Conservation (phyloP, 2,888 invertebrate genomes). For the Cerastoderma edule region DNA sequence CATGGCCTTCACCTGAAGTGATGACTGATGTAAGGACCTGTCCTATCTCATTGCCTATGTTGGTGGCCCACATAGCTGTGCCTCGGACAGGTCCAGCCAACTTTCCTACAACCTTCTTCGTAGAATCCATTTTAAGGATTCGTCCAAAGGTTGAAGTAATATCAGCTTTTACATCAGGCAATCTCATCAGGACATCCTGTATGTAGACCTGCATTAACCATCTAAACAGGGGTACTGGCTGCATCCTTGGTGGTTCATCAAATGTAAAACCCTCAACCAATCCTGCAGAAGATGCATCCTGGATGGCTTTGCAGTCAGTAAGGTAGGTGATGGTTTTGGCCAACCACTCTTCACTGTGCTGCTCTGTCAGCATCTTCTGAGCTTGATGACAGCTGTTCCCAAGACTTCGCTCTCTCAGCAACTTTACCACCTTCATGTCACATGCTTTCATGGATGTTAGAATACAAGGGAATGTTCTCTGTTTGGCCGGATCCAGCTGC, state of each 20-base stretch:
- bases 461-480: too few species aligned
- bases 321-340: conserved; percentile 37
- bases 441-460: too few species aligned
- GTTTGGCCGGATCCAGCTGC: too few species aligned
- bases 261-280: conserved; percentile 3
- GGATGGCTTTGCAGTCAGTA: conserved; percentile 41
- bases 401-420: conserved; percentile 53
- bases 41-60: too few species aligned
- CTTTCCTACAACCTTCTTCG: too few species aligned
- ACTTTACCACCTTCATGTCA: too few species aligned
- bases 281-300: background rate
- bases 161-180: conserved; percentile 57
- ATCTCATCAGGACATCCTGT: conserved; percentile 61
- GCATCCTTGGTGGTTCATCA: conserved; percentile 31
- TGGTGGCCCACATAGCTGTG: conserved; percentile 65
- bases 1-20: too few species aligned
- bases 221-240: conserved; percentile 29
- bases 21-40: too few species aligned
- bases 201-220: conserved; percentile 50
- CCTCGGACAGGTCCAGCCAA: conserved; percentile 39
- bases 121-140: conserved; percentile 67
- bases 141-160: conserved; percentile 55
- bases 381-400: conserved; percentile 61
- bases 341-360: conserved; percentile 56
- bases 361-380: conserved; percentile 50